phyloP scores from a whole-genome alignment of 2,888 invertebrate genomes.

The Chrysina gloriosa region DNA sequence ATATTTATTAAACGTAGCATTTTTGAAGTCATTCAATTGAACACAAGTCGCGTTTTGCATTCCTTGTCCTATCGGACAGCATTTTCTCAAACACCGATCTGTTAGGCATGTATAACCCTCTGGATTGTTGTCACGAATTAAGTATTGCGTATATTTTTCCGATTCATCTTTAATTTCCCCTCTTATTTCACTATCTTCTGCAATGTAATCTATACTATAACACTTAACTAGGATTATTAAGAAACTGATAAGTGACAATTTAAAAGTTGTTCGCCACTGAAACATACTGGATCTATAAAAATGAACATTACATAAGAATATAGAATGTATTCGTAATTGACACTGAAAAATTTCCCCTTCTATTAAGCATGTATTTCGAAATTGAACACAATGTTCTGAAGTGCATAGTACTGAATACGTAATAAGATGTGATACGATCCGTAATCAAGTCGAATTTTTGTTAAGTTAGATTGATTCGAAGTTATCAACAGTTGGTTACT shows the following conservation, averaged over 20 bases:
- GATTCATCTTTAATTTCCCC: conserved; percentile 41
- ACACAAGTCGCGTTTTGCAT: conserved; percentile 40
- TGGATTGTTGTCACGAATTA: conserved; percentile 40
- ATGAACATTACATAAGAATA: not conserved
- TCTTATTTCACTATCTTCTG: conserved; percentile 41
- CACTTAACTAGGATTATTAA: not conserved
- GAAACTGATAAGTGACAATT: not conserved
- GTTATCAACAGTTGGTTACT: no score
- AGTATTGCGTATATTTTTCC: conserved; percentile 42
- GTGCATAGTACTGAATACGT: conserved; percentile 21
- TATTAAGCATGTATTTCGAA: conserved; percentile 13
- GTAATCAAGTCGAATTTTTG: conserved; percentile 8
- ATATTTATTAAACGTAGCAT: conserved; percentile 35
- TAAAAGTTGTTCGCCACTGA: conserved; percentile 11
- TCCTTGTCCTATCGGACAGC: conserved; percentile 41
- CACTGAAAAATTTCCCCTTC: conserved; percentile 14
- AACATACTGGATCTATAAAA: conserved; percentile 23
- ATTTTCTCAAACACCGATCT: conserved; percentile 44
- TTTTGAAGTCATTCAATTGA: conserved; percentile 8
- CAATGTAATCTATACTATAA: conserved; percentile 30
- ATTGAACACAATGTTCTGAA: conserved; percentile 13
- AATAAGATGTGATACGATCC: not conserved
- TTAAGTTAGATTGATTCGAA: not conserved
- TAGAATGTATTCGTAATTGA: conserved; percentile 7
- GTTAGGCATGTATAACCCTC: conserved; percentile 45